Evolutionary conservation across 1,140 invertebrate genomes (phyloP), one percentile per base, ranked within the genome.

Genomic region (Conus betulinus): DNA sequence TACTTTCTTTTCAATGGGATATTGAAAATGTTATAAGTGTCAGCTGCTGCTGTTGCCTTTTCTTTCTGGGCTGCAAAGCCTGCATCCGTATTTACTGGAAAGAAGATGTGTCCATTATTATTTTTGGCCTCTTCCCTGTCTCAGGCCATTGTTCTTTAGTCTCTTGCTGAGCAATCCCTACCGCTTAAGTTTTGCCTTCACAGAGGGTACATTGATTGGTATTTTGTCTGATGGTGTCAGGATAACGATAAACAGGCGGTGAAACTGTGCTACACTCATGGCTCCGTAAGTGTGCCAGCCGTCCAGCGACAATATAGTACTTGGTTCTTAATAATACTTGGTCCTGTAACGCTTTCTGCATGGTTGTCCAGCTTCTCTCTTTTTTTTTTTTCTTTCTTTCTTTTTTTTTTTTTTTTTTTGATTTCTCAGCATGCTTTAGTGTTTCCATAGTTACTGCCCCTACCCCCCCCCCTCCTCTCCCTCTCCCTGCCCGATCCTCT

Each of bases 181-280:
- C 39, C 39, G 39, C 3, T 39, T 39, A 39, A 39, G 3, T 39
- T 39, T 39, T 39, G 39, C 39, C 39, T 39, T 39, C 39, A 39
- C 39, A 39, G 39, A 39, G 39, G 39, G 20, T 71, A 20, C 67
- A 20, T 23, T 71, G 67, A 71, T 27, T 78, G 76, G 25, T 78
- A 51, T 81, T 52, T 53, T 81, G 27, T 81, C 39, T 39, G 17
- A 53, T 52, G 79, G 15, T 81, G 23, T 51, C 79, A 81, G 79
- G 79, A 81, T 15, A 6, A 51, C 51, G 17, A 53, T 52, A 53
- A 53, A 13, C 79, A 53, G 7, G 52, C 23, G 52, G 79, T 51
- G 79, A 81, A 81, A 81, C 39, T 81, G 79, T 53, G 39, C 51
- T 81, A 53, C 79, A 53, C 51, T 81, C 79, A 81, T 81, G 79